These are phyloP conservation scores for Papilio helenus DNA, from an alignment of 1,140 invertebrate species.

Conservation along the genomic window DNA sequence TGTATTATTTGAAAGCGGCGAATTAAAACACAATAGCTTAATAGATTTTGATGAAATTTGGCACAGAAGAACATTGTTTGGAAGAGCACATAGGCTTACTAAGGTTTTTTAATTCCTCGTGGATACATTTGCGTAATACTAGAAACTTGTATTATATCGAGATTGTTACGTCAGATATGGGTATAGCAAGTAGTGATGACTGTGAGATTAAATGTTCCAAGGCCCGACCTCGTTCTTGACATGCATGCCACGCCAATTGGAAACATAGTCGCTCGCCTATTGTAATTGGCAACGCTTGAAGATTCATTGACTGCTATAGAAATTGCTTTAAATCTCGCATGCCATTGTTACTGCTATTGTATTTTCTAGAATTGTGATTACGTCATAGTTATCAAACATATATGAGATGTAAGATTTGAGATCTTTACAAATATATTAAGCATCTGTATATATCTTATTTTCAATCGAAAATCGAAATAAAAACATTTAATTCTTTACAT, in stretches of 20 bases:
- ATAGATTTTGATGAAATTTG: no score
- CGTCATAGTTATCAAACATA: background rate
- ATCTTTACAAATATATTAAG: no score
- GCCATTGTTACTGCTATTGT: background rate
- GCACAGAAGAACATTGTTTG: no score
- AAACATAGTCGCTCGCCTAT: conserved; percentile 23
- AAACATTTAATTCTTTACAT: no score
- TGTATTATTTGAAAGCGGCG: background rate
- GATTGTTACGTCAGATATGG: background rate
- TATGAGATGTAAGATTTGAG: background rate
- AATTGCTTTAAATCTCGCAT: background rate
- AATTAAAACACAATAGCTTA: background rate
- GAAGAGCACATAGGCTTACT: no score
- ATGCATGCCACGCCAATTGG: conserved; percentile 53
- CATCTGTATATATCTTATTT: no score
- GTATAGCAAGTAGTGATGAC: conserved; percentile 22
- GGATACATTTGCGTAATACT: background rate
- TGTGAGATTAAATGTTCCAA: conserved; percentile 56
- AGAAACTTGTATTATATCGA: background rate
- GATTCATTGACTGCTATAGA: conserved; percentile 13
- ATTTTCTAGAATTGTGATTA: background rate
- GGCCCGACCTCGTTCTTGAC: conserved; percentile 54
- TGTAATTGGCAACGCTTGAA: conserved; percentile 14
- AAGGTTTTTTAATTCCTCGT: no score
- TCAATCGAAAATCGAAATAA: no score